A percentile compares a stretch with the other conserved stretches of the same genome.
phyloP scores from a whole-genome alignment of 2,888 invertebrate genomes.

The Lasiommata megera region DNA sequence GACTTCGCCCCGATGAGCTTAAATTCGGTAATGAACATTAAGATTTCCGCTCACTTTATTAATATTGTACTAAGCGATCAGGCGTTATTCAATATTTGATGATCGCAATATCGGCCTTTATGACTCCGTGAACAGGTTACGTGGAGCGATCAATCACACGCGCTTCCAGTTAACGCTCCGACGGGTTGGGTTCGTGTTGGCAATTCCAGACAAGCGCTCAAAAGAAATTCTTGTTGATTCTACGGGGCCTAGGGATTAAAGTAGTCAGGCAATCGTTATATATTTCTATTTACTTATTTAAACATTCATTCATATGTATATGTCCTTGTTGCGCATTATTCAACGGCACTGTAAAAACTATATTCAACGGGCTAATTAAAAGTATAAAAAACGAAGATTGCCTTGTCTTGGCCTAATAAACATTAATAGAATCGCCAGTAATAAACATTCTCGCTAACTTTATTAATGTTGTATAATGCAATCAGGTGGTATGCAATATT shows the following conservation, averaged over 20 bases:
- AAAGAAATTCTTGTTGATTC: constrained; percentile 44
- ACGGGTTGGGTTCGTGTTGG: constrained; percentile 49
- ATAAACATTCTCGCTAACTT: constrained; percentile 1
- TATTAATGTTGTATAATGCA: constrained; percentile 1
- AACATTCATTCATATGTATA: too few species aligned
- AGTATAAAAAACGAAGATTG: too few species aligned
- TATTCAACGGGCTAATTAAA: too few species aligned
- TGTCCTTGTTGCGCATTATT: too few species aligned
- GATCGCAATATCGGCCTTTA: constrained; percentile 50
- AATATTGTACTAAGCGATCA: constrained; percentile 1
- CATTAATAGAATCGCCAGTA: too few species aligned
- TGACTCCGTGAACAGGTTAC: constrained; percentile 46
- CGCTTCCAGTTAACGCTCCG: constrained; percentile 62
- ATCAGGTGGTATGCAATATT: constrained; percentile 44
- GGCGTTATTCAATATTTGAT: constrained; percentile 49
- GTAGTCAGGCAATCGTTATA: too few species aligned
- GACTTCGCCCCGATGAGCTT: too few species aligned
- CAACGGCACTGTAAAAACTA: too few species aligned
- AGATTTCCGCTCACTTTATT: background rate
- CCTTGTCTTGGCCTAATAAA: too few species aligned
- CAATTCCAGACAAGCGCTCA: constrained; percentile 48
- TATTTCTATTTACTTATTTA: too few species aligned
- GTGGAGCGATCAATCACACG: constrained; percentile 60
- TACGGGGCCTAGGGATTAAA: background rate
- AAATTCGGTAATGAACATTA: background rate